Evolutionary conservation across 2,113 vertebrate genomes (phyloP), one percentile per base, ranked within the genome.

Genomic region (Astatoreochromis straeleni): DNA sequence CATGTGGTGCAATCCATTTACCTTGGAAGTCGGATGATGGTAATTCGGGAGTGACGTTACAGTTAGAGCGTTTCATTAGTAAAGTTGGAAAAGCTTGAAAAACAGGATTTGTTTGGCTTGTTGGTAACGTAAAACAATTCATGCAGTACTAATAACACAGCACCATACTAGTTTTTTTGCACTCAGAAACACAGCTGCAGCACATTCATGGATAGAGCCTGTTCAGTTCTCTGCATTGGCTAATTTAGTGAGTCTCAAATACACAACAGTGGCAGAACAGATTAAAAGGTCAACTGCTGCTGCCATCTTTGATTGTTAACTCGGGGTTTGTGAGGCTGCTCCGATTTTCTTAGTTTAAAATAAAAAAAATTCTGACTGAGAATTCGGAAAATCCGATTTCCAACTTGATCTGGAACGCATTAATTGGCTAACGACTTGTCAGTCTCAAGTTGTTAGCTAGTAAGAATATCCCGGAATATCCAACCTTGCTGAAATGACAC

Each of bases 61-160:
- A 38, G 10, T 3, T 68, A 38, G 33, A n/a, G 60, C 1, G 10
- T 65, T 65, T 38, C 60, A 65, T 65, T 65, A 8, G 10, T 40
- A 68, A 68, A 68, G 63, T 38, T 68, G 7, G 33, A 68, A 8
- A 68, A 38, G 63, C 63, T 38, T 68, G 63, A 68, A 38, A 38
- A 68, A 68, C 63, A 40, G 63, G 33, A 40, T 68, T 68, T 68
- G 33, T 40, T 38, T 68, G 13, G 33, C 33, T 68, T 40, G 33
- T 21, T 13, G 9, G 63, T 4, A n/a, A 40, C 1, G 0, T 38
- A 68, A 68, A 65, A n/a, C 10, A 0, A 21, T 8, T 21, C 19
- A 0, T 21, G 33, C 2, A 38, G 1, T 65, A 65, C 4, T 38
- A 38, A 38, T 10, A 65, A 65, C 17, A 35, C 31, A 38, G 60